These are phyloP conservation scores for Agrilus cyanescens DNA, from an alignment of 2,888 invertebrate genomes.

Conservation along the genomic window DNA sequence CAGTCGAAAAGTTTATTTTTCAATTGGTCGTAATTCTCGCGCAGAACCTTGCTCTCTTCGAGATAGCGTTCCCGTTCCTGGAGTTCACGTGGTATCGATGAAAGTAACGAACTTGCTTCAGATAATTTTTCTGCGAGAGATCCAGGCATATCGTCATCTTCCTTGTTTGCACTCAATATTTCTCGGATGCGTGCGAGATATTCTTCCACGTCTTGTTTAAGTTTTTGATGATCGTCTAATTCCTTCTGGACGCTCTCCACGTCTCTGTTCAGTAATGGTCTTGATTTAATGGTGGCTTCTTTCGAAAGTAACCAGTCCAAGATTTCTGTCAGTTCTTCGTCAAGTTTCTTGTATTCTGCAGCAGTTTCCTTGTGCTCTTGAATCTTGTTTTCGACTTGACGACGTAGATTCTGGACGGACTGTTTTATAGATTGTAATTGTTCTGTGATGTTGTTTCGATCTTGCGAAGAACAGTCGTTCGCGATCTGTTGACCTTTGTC, in stretches of 20 bases:
- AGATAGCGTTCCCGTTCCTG: constrained; percentile 72
- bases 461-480: constrained; percentile 77
- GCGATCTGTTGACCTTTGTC: constrained; percentile 92
- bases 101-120: constrained; percentile 66
- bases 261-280: constrained; percentile 69
- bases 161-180: constrained; percentile 57
- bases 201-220: constrained; percentile 56
- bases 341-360: constrained; percentile 77
- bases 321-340: constrained; percentile 69
- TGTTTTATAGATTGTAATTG: constrained; percentile 78
- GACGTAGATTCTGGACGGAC: constrained; percentile 64
- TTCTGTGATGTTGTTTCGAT: constrained; percentile 78
- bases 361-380: constrained; percentile 80
- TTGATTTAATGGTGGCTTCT: constrained; percentile 68
- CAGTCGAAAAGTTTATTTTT: constrained; percentile 71
- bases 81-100: constrained; percentile 68
- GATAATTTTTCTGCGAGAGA: constrained; percentile 73
- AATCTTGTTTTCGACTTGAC: constrained; percentile 73
- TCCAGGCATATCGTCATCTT: constrained; percentile 69
- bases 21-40: constrained; percentile 63
- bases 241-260: constrained; percentile 70
- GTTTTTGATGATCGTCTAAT: constrained; percentile 59
- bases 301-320: constrained; percentile 74
- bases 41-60: constrained; percentile 60
- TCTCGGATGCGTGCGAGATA: constrained; percentile 58